Evolutionary conservation across 2,888 invertebrate species (phyloP), one percentile per base, ranked within the genome.

Genomic region (Chrysopilus asiliformis): DNA sequence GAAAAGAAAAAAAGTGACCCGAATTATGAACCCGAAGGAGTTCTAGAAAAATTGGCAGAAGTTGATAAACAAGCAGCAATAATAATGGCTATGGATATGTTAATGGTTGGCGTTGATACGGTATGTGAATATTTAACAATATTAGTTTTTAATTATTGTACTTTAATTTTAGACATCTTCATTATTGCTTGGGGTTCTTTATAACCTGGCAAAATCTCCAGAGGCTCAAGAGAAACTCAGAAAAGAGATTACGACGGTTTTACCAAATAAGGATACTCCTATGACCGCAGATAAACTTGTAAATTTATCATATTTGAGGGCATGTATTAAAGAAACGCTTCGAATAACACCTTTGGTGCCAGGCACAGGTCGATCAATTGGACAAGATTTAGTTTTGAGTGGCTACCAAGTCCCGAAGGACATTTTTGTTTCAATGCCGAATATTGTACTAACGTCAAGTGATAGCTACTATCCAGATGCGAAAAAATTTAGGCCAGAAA

Each of bases 301-400:
- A 19, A 56, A 67, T 34, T 63, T 71, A 47, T 67, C 71, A 0
- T 84, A 79, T 52, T 52, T 84, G 13, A 73, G 70, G 44, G 81
- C 81, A 2, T 81, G 79, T 51, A 68, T 84, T 16, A 84, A 81
- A 52, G 84, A 85, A 57, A 68, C 76, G 0, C 55, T 81, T 25
- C 67, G 83, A 46, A 45, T 79, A 6, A 66, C 69, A 44, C 75
- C 78, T 0, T 67, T 77, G 1, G 68, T 70, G 1, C 61, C 70
- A 7, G 78, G 71, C 1, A 77, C 72, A 48, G 53, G 71, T 16
- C 66, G 79, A 42, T 55, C 63, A 34, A 61, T 71, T 36, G 60
- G 63, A 1, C 68, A 68, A 40, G 74, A 79, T 43, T 61, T 74
- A 22, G 67, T 72, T 17, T 51, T 83, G 1, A 65, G 70, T 18